A percentile compares a stretch with the other conserved stretches of the same genome.
Evolutionary conservation across 2,888 invertebrate species (phyloP).

Genomic region (Melieria omissa): DNA sequence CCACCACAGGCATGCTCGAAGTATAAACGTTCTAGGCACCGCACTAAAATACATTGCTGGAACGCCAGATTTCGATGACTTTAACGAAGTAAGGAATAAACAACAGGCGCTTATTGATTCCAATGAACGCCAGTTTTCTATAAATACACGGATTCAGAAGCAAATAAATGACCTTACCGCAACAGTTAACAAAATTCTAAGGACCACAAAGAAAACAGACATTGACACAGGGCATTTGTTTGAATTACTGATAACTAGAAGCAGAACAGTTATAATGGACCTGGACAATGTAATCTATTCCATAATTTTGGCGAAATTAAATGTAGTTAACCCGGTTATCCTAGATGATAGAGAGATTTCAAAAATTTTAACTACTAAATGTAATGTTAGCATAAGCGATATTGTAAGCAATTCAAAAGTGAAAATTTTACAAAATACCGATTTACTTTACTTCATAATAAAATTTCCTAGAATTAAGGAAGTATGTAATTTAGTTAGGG

Average conservation of each 20-base stretch:
- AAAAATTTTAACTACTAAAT: constrained; percentile 11
- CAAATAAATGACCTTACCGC: constrained; percentile 25
- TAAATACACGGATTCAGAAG: constrained; percentile 27
- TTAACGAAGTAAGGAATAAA: constrained; percentile 6
- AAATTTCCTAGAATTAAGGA: constrained; percentile 17
- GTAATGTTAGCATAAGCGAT: too few species aligned
- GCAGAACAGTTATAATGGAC: constrained; percentile 18
- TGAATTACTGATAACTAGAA: constrained; percentile 14
- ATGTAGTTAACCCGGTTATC: constrained; percentile 23
- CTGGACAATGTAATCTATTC: constrained; percentile 16
- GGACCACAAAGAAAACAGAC: constrained; percentile 1
- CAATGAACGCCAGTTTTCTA: constrained; percentile 21
- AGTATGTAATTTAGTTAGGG: constrained; percentile 15
- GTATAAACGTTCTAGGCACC: constrained; percentile 32
- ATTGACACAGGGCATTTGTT: constrained; percentile 24
- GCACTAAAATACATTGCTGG: constrained; percentile 34
- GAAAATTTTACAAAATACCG: too few species aligned
- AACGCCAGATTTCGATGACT: constrained; percentile 27
- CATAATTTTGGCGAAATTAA: constrained; percentile 20
- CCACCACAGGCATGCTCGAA: constrained; percentile 32
- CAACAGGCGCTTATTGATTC: constrained; percentile 18
- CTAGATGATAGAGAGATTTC: constrained; percentile 13
- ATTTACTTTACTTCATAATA: not conserved
- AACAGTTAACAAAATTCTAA: constrained; percentile 16
- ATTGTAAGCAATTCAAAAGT: too few species aligned